These are phyloP conservation scores for Tipula confusa DNA, from an alignment of 2,888 invertebrate genomes.

Conservation along the genomic window DNA sequence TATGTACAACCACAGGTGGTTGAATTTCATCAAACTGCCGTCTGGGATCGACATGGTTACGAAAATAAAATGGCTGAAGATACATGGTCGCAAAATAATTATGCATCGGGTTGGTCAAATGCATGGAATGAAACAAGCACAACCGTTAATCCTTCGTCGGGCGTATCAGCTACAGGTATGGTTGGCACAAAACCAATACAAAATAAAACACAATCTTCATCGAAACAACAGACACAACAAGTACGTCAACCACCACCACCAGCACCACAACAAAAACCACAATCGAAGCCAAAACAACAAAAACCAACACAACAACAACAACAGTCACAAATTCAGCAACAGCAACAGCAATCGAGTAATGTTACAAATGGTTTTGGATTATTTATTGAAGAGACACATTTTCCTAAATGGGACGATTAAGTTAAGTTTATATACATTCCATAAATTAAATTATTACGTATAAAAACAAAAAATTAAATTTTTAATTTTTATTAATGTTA, in stretches of 20 bases:
- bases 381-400: conserved; percentile 57
- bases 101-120: conserved; percentile 38
- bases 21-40: conserved; percentile 48
- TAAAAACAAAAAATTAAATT: background rate
- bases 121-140: conserved; percentile 45
- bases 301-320: conserved; percentile 38
- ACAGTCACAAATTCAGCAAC: conserved; percentile 39
- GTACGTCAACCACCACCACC: conserved; percentile 35
- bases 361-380: conserved; percentile 47
- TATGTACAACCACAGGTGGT: conserved; percentile 42
- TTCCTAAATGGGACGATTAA: conserved; percentile 66
- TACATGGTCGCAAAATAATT: conserved; percentile 39
- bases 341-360: conserved; percentile 37
- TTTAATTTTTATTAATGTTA: conserved; percentile 8
- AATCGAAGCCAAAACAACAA: conserved; percentile 39
- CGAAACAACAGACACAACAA: too few species aligned
- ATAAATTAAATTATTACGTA: background rate
- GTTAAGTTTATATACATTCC: background rate
- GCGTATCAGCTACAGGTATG: conserved; percentile 34
- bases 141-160: conserved; percentile 36
- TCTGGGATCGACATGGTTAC: conserved; percentile 48
- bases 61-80: conserved; percentile 38
- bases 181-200: conserved; percentile 33
- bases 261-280: conserved; percentile 37
- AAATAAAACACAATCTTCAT: conserved; percentile 34